phyloP scores from a whole-genome alignment of 2,113 vertebrate genomes.

The Notiomystis cincta region DNA sequence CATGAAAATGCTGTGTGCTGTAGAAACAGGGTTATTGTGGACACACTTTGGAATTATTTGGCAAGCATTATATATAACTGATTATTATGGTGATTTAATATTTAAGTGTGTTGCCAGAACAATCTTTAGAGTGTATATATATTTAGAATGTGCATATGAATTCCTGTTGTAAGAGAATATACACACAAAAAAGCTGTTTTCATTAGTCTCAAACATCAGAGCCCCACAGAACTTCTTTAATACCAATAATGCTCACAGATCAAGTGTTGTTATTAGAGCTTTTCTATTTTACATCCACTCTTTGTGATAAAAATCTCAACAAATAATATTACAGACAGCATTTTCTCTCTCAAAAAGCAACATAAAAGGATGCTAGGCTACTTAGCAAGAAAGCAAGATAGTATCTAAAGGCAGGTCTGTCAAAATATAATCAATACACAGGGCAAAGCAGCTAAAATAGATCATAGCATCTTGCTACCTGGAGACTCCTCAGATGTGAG shows the following conservation, averaged over 20 bases:
- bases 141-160: background rate
- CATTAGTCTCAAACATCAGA: background rate
- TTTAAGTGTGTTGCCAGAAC: background rate
- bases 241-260: background rate
- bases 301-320: background rate
- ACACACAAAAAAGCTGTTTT: background rate
- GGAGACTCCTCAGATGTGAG: background rate
- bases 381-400: background rate
- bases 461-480: background rate
- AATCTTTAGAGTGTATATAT: background rate
- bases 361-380: background rate
- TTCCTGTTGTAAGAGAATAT: background rate
- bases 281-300: background rate
- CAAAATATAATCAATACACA: background rate
- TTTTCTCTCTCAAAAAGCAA: background rate
- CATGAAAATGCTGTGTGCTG: background rate
- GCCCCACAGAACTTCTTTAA: background rate
- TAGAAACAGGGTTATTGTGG: background rate
- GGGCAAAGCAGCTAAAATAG: background rate
- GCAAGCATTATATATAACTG: background rate
- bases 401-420: background rate
- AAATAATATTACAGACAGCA: background rate
- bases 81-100: constrained; percentile 13
- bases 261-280: background rate
- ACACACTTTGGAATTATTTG: background rate